phyloP scores from a whole-genome alignment of 2,888 invertebrate genomes.

The Nasonia oneida region DNA sequence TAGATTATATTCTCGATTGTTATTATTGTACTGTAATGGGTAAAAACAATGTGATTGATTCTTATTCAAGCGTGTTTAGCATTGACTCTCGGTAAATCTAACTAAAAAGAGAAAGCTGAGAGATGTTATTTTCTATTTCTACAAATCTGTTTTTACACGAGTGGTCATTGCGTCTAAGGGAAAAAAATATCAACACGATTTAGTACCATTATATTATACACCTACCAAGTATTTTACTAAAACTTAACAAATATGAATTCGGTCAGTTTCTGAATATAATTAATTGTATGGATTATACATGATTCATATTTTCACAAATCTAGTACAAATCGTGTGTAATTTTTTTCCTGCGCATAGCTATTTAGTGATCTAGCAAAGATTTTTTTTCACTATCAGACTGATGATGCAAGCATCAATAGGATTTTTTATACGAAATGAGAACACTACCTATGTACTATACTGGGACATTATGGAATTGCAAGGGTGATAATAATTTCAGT shows the following conservation, averaged over 20 bases:
- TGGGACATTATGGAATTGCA: slow-evolving; percentile 56
- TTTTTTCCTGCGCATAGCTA: slow-evolving; percentile 27
- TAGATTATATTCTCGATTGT: slow-evolving; percentile 48
- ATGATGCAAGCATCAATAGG: slow-evolving; percentile 44
- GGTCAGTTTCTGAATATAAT: not conserved
- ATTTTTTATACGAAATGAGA: slow-evolving; percentile 42
- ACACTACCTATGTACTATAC: slow-evolving; percentile 35
- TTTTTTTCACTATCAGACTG: slow-evolving; percentile 58
- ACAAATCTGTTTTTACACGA: slow-evolving; percentile 41
- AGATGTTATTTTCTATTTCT: slow-evolving; percentile 38
- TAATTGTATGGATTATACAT: not conserved
- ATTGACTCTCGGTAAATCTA: slow-evolving; percentile 32
- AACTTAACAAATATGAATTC: not conserved
- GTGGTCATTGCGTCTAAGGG: slow-evolving; percentile 17
- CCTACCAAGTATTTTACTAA: not conserved
- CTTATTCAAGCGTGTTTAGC: slow-evolving; percentile 47
- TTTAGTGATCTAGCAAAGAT: slow-evolving; percentile 28
- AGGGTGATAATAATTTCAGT: slow-evolving; percentile 58
- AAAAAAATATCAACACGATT: slow-evolving; percentile 13
- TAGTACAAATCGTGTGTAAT: not conserved
- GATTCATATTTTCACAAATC: not conserved
- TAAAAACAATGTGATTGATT: slow-evolving; percentile 50
- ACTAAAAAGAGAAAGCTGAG: slow-evolving; percentile 29
- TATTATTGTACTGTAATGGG: slow-evolving; percentile 46
- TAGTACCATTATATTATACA: not conserved